phyloP scores from a whole-genome alignment of 1,140 invertebrate species.

The Pseudomyrmex cubaensis region DNA sequence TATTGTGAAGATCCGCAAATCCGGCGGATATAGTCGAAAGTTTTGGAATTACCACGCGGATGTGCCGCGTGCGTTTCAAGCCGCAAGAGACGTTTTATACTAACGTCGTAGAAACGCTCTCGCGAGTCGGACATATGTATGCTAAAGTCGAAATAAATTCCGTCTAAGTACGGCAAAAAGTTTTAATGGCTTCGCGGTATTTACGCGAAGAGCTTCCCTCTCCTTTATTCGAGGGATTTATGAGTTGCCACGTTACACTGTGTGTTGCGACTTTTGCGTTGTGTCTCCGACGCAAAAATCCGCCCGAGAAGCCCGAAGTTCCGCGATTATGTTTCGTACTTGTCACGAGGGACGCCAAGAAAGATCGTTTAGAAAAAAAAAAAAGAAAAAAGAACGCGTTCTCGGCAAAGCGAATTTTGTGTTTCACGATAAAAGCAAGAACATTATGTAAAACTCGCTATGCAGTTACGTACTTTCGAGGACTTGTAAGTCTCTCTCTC shows the following conservation, averaged over 20 bases:
- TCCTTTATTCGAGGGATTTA: conserved; percentile 61
- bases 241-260: neutral
- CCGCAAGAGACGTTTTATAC: conserved; percentile 8
- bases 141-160: conserved; percentile 72
- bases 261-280: conserved; percentile 51
- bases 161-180: conserved; percentile 70
- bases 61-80: conserved; percentile 3
- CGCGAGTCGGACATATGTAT: conserved; percentile 63
- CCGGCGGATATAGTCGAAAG: conserved; percentile 35
- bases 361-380: neutral
- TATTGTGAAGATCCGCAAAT: conserved; percentile 42
- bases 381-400: neutral
- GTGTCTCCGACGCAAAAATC: conserved; percentile 3
- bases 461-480: neutral
- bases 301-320: neutral
- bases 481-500: conserved; percentile 16
- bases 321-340: neutral
- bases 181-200: conserved; percentile 74
- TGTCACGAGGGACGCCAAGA: neutral
- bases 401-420: conserved; percentile 7
- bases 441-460: neutral
- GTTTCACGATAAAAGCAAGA: neutral
- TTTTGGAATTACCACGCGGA: conserved; percentile 23
- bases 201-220: conserved; percentile 11
- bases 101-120: conserved; percentile 36